Evolutionary conservation across 2,888 invertebrate species (phyloP), one percentile per base, ranked within the genome.

Genomic region (Pinctada fucata): DNA sequence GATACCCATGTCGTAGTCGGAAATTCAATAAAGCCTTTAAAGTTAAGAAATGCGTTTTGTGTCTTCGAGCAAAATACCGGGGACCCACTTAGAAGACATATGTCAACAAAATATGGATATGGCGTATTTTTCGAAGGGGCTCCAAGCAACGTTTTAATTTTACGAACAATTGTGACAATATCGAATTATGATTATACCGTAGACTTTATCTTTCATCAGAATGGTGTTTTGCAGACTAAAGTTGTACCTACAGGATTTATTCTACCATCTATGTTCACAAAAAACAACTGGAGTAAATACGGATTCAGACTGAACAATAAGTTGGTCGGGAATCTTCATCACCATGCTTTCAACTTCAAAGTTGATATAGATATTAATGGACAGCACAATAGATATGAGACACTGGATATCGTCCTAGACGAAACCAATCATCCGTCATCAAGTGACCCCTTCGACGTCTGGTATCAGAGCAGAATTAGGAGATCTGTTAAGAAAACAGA

Each of bases 61-160:
- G 82, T 91, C 8, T 91, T 90, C 79, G 91, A 91, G 81, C 84
- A 87, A 66, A 87, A 86, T 80, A 85, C 83, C 0, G 85, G 86
- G 6, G 80, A 84, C 2, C 89, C 88, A 2, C 78, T 91, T 13
- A 81, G 90, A 8, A 86, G 90, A n/a, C 88, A 89, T 75, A 82
- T 83, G 67, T 73, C 80, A 6, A 80, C 81, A 3, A 49, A 50
- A 58, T 73, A 63, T 2, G 65, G 49, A 6, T 49, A 68, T 2
- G 31, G 31, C 31, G 31, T 31, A 31, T 84, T 86, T 68, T 89
- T 88, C 79, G 86, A 83, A 16, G 89, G 89, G 6, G 83, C 87
- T 85, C 65, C 78, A n/a, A 86, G 88, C 75, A 80, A 81, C 10
- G 87, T 85, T 13, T 76, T 90, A 0, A 83, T 86, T 3, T 72